These are phyloP conservation scores for Macrotus californicus DNA, from an alignment of 2,113 vertebrate species.

Conservation along the genomic window DNA sequence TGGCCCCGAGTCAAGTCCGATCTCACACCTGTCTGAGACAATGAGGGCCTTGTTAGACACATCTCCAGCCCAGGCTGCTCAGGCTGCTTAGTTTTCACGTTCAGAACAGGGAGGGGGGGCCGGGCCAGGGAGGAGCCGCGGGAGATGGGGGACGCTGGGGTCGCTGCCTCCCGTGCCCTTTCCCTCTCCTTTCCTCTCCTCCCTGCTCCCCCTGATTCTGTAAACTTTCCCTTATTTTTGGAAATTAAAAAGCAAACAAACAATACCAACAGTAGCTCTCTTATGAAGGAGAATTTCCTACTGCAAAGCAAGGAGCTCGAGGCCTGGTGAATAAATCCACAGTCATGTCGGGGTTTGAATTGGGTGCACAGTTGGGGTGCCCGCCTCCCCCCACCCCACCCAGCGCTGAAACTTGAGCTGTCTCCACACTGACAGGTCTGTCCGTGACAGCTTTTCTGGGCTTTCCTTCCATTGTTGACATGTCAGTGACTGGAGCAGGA, in stretches of 20 bases:
- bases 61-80: constrained; percentile 69
- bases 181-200: neutral
- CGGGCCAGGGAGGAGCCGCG: neutral
- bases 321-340: neutral
- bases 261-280: constrained; percentile 14
- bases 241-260: constrained; percentile 30
- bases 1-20: constrained; percentile 78
- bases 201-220: neutral
- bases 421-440: neutral
- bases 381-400: neutral
- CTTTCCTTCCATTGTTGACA: neutral
- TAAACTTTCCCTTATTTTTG: constrained; percentile 19
- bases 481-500: neutral
- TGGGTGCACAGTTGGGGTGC: rapidly evolving
- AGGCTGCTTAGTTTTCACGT: constrained; percentile 58
- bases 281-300: neutral
- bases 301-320: neutral
- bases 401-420: neutral
- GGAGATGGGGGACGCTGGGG: constrained; percentile 33
- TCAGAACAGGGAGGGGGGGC: neutral
- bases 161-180: neutral
- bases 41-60: constrained; percentile 84
- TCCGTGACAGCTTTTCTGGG: neutral
- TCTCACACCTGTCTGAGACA: constrained; percentile 89
- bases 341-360: rapidly evolving